Base-by-base conservation (phyloP, 1,140 invertebrate genomes). In the Aphelenchoides fujianensis region DNA sequence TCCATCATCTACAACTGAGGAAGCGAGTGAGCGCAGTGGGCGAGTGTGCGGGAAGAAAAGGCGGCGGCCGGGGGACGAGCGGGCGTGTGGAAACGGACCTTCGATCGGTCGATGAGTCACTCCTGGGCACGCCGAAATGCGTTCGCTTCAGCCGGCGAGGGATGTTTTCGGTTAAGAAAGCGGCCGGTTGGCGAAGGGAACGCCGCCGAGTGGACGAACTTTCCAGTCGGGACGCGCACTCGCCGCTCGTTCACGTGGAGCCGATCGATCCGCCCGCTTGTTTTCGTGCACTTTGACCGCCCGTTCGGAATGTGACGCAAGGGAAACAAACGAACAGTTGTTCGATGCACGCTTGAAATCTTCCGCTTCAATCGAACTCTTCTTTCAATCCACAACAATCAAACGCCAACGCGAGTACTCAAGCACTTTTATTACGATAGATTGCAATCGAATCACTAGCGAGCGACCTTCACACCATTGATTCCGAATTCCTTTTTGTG, bases 1-100 rank as follows among this genome's bases (percentile, higher is more conserved):
- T 98, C 95, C 90, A 97, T 80, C n/a, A 70, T 36, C 5, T 7
- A 19, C 19, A 59, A 59, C 12, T 48, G 5, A 7, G 34, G 19
- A 19, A 7, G 55, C 5, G 55, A 59, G 34, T 23, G 23, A 5
- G 7, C 34, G 23, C 28, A 59, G 23, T 59, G 5, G 41, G 23
- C 41, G 41, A 48, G n/a, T n/a, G n/a, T n/a, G n/a, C 12, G 12
- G 12, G 41, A 48, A 48, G 12, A 48, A 48, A 12, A 23, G 41
- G 41, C 12, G 41, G 12, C 23, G 12, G 41, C 41, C 41, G 41
- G 41, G 12, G 41, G 23, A 12, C 23, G 23, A 59, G 5, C 55
- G 34, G 34, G 34, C 5, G 23, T 48, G 41, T 48, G 41, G 41
- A 48, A 48, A 48, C 41, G 41, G 23, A 48, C 41, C 23, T 48